A percentile compares a stretch with the other conserved stretches of the same genome.
Evolutionary conservation across 2,797 vertebrate species (phyloP).

Genomic region (Argyrosomus regius): DNA sequence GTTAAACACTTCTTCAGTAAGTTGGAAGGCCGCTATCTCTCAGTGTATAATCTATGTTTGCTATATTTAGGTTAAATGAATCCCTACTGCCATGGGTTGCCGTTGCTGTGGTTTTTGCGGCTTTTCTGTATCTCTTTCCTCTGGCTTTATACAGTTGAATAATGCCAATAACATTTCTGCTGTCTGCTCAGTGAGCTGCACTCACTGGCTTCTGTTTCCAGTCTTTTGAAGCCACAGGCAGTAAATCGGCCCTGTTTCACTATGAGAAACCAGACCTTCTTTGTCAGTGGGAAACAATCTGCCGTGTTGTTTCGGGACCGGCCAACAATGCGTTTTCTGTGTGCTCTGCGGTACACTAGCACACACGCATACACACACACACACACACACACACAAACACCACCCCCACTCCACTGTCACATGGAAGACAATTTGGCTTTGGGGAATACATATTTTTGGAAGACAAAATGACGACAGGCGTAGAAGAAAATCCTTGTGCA

Average conservation of each 20-base stretch:
- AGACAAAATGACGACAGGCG: conserved; percentile 65
- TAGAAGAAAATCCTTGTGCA: conserved; percentile 67
- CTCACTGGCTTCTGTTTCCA: conserved; percentile 77
- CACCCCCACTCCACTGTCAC: conserved; percentile 62
- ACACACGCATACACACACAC: conserved; percentile 11
- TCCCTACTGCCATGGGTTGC: conserved; percentile 32
- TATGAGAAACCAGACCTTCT: conserved; percentile 80
- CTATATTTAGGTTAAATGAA: conserved; percentile 55
- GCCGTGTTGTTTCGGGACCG: conserved; percentile 75
- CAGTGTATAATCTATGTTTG: conserved; percentile 36
- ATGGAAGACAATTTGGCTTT: conserved; percentile 72
- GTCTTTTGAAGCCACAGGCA: conserved; percentile 80
- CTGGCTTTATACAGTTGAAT: conserved; percentile 59
- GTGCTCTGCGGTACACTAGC: conserved; percentile 47
- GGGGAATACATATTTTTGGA: conserved; percentile 79
- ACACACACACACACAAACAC: conserved; percentile 11
- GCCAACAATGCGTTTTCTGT: conserved; percentile 78
- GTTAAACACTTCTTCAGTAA: conserved; percentile 32
- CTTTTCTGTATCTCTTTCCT: conserved; percentile 12
- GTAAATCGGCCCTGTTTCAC: conserved; percentile 80
- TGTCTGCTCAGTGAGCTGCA: conserved; percentile 67
- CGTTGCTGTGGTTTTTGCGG: conserved; percentile 31
- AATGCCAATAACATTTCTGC: conserved; percentile 66
- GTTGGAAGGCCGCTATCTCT: conserved; percentile 21
- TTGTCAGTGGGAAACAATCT: conserved; percentile 83